Evolutionary conservation across 2,888 invertebrate genomes (phyloP), one percentile per base, ranked within the genome.

Genomic region (Oscheius sp.): DNA sequence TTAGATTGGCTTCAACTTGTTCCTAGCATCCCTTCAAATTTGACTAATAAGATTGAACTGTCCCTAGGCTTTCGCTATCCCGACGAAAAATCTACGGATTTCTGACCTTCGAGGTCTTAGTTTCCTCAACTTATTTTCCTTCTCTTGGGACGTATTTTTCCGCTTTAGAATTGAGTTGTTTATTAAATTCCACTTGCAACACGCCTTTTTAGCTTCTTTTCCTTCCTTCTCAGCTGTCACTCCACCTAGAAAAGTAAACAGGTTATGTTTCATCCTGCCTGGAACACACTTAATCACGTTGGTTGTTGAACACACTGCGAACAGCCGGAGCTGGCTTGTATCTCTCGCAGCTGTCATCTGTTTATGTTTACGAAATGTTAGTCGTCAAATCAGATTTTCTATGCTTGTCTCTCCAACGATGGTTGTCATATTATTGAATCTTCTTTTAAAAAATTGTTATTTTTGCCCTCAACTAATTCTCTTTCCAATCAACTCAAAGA

Each of bases 361-460:
- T 59, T 59, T 59, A 44, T 59, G 59, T 59, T 59, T 59, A 59
- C 59, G 59, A 41, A 26, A 59, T 30, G 14, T 44, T 26, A 44
- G 54, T 50, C 26, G 28, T 59, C 28, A 14, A 59, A 59, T 59
- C 28, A 17, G 28, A 59, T 59, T 41, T 41, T 17, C 22, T 12
- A 56, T 1, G 20, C n/a, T 12, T 17, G 20, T 12, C 20, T 28
- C 17, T 33, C 33, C 3, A 14, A 32, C n/a, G 12, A 12, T 51
- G n/a, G 54, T 33, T 17, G 6, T 5, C 41, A 36, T 22, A 33
- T 20, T 33, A 54, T 12, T 12, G 54, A 12, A 17, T 6, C n/a
- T 20, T 36, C 54, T 33, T 54, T 54, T 54, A 24, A 33, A 2
- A 54, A n/a, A 14, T 12, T 5, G 54, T n/a, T 3, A n/a, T 20